Conservation (phyloP, 2,113 vertebrate genomes). For the Parotia lawesii region DNA sequence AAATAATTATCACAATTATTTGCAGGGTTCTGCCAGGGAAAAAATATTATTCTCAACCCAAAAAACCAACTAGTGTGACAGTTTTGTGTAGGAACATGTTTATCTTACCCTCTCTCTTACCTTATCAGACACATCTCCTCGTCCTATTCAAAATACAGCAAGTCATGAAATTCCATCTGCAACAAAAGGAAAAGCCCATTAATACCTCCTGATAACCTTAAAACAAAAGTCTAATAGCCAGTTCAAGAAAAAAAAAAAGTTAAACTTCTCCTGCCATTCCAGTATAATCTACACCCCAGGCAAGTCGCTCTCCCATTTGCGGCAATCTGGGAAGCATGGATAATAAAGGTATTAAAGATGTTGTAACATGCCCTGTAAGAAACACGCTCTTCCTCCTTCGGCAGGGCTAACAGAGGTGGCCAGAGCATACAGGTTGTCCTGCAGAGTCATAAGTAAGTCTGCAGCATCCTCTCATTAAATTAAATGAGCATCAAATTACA, state of each 20-base stretch:
- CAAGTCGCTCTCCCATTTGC: neutral
- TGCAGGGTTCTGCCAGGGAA: neutral
- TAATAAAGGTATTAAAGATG: neutral
- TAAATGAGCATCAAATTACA: conserved; percentile 52
- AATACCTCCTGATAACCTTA: neutral
- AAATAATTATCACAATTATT: neutral
- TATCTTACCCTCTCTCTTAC: conserved; percentile 32
- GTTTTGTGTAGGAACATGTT: neutral
- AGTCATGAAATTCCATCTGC: conserved; percentile 48
- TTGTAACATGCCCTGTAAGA: neutral
- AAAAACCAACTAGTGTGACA: neutral
- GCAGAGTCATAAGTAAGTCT: conserved; percentile 32
- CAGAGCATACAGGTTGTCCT: neutral
- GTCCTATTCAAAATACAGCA: conserved; percentile 36
- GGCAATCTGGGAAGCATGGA: neutral
- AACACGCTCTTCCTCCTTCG: neutral
- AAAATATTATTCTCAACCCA: neutral
- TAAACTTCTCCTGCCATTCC: neutral
- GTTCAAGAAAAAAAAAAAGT: neutral
- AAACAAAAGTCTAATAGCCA: neutral
- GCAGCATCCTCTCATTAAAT: conserved; percentile 54
- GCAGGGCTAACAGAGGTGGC: neutral
- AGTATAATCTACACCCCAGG: neutral
- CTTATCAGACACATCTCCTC: conserved; percentile 54
- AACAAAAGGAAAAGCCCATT: conserved; percentile 35